These are phyloP conservation scores for Acromyrmex charruanus DNA, from an alignment of 1,140 invertebrate species.

Conservation along the genomic window DNA sequence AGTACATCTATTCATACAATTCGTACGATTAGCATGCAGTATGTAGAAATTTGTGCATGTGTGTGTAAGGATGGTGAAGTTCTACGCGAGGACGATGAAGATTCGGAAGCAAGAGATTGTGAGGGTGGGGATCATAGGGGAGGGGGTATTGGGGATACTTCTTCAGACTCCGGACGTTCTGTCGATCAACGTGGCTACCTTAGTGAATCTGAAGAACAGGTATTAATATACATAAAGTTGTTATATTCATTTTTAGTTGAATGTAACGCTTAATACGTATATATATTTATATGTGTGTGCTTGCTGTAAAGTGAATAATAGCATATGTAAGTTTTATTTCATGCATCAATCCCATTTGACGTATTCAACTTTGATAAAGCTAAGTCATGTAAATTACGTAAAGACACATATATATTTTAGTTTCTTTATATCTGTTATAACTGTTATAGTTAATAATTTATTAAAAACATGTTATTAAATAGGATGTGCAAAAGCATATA, in stretches of 20 bases:
- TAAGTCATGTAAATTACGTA: slow-evolving; percentile 2
- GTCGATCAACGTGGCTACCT: slow-evolving; percentile 82
- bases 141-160: slow-evolving; percentile 81
- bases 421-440: not conserved
- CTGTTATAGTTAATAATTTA: slow-evolving; percentile 4
- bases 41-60: slow-evolving; percentile 86
- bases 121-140: slow-evolving; percentile 82
- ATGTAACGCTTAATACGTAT: slow-evolving; percentile 36
- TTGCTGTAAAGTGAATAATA: slow-evolving; percentile 37
- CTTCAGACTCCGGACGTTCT: slow-evolving; percentile 82
- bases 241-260: slow-evolving; percentile 61
- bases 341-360: slow-evolving; percentile 16
- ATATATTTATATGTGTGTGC: slow-evolving; percentile 23
- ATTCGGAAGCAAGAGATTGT: slow-evolving; percentile 82
- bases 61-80: slow-evolving; percentile 85
- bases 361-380: slow-evolving; percentile 8
- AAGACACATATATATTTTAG: not conserved
- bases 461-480: slow-evolving; percentile 3
- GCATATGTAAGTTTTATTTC: slow-evolving; percentile 32
- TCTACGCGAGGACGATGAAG: slow-evolving; percentile 82
- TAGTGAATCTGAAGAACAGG: slow-evolving; percentile 84
- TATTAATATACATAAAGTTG: slow-evolving; percentile 74
- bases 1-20: slow-evolving; percentile 51
- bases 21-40: slow-evolving; percentile 80
- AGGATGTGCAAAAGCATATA: slow-evolving; percentile 1